Evolutionary conservation across 2,888 invertebrate genomes (phyloP).

Genomic region (Limnephilus marmoratus): DNA sequence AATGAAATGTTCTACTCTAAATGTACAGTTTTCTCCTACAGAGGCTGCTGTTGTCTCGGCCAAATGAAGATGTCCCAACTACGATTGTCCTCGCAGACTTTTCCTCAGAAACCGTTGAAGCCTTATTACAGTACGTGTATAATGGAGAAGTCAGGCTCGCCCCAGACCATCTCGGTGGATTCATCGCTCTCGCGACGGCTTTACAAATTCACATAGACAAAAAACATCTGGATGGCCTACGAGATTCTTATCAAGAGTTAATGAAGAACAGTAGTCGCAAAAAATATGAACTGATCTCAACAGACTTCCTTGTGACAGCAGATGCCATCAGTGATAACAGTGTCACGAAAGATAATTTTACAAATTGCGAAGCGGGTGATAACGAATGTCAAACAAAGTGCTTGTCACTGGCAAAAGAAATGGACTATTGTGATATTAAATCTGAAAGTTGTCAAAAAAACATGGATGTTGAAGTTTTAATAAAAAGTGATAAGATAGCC

Average conservation of each 20-base stretch:
- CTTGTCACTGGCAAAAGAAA: background rate
- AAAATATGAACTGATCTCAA: slow-evolving; percentile 30
- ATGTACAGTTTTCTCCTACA: slow-evolving; percentile 66
- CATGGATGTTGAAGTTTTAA: slow-evolving; percentile 60
- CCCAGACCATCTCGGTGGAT: slow-evolving; percentile 77
- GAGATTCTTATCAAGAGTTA: slow-evolving; percentile 17
- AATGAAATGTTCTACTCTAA: slow-evolving; percentile 2
- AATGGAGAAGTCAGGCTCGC: slow-evolving; percentile 81
- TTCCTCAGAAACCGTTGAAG: slow-evolving; percentile 79
- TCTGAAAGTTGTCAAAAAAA: slow-evolving; percentile 50
- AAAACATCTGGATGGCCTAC: slow-evolving; percentile 34
- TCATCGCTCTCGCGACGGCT: slow-evolving; percentile 78
- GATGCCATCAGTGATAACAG: slow-evolving; percentile 12
- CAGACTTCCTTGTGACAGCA: slow-evolving; percentile 30
- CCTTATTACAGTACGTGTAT: slow-evolving; percentile 83
- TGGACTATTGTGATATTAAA: slow-evolving; percentile 30
- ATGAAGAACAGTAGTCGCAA: slow-evolving; percentile 14
- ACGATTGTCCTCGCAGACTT: slow-evolving; percentile 82
- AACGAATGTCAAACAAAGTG: background rate
- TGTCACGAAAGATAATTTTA: background rate
- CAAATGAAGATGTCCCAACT: slow-evolving; percentile 76
- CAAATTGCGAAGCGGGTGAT: background rate
- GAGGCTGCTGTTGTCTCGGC: slow-evolving; percentile 71
- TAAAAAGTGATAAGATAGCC: slow-evolving; percentile 63
- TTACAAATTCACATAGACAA: slow-evolving; percentile 73